Percentiles rank a stretch among this genome's conserved stretches.
Evolutionary conservation across 1,140 invertebrate species (phyloP).

Genomic region (Eubasilissa regina): DNA sequence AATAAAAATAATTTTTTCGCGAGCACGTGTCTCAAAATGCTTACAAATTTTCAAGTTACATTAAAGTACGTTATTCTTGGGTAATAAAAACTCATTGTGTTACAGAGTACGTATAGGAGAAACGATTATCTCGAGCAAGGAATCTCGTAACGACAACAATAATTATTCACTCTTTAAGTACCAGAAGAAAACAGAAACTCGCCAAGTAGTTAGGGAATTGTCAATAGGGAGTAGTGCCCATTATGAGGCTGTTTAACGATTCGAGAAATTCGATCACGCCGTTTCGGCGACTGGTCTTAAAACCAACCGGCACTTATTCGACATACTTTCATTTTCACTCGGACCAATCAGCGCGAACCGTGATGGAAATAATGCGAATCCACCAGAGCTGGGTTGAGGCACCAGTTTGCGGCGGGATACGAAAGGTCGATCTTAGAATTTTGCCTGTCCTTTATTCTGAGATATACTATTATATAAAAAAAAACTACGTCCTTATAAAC

Average conservation of each 20-base stretch:
- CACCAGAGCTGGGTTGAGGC: neutral
- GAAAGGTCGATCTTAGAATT: too few relatives aligned
- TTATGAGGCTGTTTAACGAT: slow-evolving; percentile 12
- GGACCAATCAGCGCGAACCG: slow-evolving; percentile 12
- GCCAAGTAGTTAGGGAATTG: neutral
- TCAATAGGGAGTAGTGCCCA: neutral
- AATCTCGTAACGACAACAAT: slow-evolving; percentile 10
- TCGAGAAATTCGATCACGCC: slow-evolving; percentile 11
- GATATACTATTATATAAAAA: too few relatives aligned
- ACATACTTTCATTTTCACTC: slow-evolving; percentile 36
- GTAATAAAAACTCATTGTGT: slow-evolving; percentile 20
- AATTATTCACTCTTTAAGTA: slow-evolving; percentile 10
- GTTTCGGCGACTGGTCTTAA: slow-evolving; percentile 24
- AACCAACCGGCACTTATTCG: neutral
- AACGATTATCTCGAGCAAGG: neutral
- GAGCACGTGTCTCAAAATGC: too few relatives aligned
- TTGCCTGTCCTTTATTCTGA: too few relatives aligned
- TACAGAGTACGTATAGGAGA: too few relatives aligned
- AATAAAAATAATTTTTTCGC: too few relatives aligned
- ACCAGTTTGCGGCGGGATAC: neutral
- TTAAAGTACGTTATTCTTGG: neutral
- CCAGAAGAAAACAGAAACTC: neutral
- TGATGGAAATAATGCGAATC: slow-evolving; percentile 19
- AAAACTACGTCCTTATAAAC: too few relatives aligned
- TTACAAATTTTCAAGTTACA: neutral